phyloP scores from a whole-genome alignment of 2,797 vertebrate genomes.

The Anas flavirostris region DNA sequence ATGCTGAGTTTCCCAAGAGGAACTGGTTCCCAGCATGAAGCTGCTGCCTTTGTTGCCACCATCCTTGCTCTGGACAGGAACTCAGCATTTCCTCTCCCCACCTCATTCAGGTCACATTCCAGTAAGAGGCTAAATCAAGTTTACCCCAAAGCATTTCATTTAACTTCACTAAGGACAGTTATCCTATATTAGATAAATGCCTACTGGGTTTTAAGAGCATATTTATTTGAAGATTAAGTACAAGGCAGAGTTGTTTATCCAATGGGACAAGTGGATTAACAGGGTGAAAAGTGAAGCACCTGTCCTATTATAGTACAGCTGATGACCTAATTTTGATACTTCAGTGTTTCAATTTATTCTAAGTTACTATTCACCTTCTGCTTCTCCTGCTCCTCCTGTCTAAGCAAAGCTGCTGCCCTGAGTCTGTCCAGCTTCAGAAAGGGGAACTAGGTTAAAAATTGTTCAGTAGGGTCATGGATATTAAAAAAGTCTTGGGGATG shows the following conservation, averaged over 20 bases:
- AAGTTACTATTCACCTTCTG: neutral
- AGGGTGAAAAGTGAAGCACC: slow-evolving; percentile 24
- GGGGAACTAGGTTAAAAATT: neutral
- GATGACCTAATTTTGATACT: neutral
- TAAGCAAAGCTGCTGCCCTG: neutral
- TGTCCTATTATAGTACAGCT: neutral
- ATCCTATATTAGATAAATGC: slow-evolving; percentile 37
- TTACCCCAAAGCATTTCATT: slow-evolving; percentile 52
- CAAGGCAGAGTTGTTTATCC: slow-evolving; percentile 31
- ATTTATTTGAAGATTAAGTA: slow-evolving; percentile 66
- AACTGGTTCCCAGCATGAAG: neutral
- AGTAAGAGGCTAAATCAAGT: slow-evolving; percentile 32
- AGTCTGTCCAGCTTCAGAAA: neutral
- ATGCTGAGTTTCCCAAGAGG: neutral
- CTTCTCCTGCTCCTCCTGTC: neutral
- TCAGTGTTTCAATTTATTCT: neutral
- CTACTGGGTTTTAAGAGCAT: slow-evolving; percentile 33
- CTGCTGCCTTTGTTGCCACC: neutral
- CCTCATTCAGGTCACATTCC: neutral
- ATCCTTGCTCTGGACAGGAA: neutral
- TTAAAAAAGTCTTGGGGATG: neutral
- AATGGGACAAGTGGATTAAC: slow-evolving; percentile 27
- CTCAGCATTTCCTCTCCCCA: neutral
- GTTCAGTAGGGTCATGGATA: neutral
- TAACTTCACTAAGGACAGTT: slow-evolving; percentile 43